Percentiles rank a stretch among this genome's conserved stretches.
phyloP scores from a whole-genome alignment of 2,888 invertebrate species.

The Himalopsyche japonica region DNA sequence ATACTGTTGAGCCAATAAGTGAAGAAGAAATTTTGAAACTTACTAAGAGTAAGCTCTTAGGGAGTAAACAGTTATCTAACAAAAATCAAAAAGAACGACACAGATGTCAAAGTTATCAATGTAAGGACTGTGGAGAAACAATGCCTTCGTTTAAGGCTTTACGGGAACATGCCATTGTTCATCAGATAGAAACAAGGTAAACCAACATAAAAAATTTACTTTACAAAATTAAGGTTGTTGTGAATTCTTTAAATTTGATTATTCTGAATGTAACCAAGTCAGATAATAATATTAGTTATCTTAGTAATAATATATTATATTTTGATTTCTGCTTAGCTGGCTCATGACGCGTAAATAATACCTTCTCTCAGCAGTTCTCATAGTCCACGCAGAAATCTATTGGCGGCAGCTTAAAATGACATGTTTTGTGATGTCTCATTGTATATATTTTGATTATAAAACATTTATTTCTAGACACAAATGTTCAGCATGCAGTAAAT shows the following conservation, averaged over 20 bases:
- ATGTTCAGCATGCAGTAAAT: slow-evolving; percentile 19
- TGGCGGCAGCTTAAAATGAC: too few relatives aligned
- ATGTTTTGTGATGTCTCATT: too few relatives aligned
- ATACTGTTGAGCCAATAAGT: neutral
- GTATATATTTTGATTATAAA: too few relatives aligned
- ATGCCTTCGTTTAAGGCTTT: neutral
- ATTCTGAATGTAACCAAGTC: too few relatives aligned
- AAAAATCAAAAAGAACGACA: neutral
- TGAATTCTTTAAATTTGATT: too few relatives aligned
- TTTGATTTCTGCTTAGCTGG: too few relatives aligned
- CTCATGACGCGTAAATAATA: too few relatives aligned
- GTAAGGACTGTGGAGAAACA: neutral
- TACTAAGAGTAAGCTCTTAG: neutral
- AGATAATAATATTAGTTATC: too few relatives aligned
- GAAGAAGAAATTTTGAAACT: neutral
- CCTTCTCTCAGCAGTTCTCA: too few relatives aligned
- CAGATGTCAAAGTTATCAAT: neutral
- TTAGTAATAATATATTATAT: too few relatives aligned
- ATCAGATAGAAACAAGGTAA: neutral
- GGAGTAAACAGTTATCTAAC: neutral
- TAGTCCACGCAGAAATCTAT: too few relatives aligned
- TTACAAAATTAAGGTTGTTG: too few relatives aligned
- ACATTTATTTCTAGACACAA: slow-evolving; percentile 10
- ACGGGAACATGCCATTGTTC: neutral
- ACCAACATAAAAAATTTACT: neutral